Conservation (phyloP, 2,888 invertebrate species). For the Micoletzkya japonica region DNA sequence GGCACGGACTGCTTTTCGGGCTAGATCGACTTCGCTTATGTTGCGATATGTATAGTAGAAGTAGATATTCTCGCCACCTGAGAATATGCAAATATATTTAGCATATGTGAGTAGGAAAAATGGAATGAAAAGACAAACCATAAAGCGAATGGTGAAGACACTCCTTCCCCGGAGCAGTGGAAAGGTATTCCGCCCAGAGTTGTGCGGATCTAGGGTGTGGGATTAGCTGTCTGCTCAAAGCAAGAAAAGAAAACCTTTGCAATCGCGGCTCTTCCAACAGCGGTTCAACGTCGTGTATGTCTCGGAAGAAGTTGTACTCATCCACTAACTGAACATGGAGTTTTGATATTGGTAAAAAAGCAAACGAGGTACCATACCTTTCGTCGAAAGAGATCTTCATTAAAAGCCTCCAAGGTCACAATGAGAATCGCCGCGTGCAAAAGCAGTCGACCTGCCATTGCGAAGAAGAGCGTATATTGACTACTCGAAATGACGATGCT, state of each 20-base stretch:
- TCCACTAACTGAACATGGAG: slow-evolving; percentile 11
- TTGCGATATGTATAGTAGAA: slow-evolving; percentile 33
- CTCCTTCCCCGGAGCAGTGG: slow-evolving; percentile 24
- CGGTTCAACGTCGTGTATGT: slow-evolving; percentile 21
- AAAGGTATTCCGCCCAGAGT: slow-evolving; percentile 33
- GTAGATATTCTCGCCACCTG: slow-evolving; percentile 38
- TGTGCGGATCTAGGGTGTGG: not conserved
- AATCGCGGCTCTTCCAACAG: not conserved
- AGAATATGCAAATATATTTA: not conserved
- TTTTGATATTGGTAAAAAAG: too few species aligned
- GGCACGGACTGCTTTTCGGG: slow-evolving; percentile 25
- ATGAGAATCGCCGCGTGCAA: too few species aligned
- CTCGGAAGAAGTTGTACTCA: slow-evolving; percentile 28
- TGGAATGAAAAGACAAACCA: too few species aligned
- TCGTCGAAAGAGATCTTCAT: too few species aligned
- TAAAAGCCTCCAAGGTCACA: too few species aligned
- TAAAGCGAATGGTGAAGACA: slow-evolving; percentile 31
- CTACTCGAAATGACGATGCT: too few species aligned
- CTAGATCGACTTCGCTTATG: slow-evolving; percentile 30
- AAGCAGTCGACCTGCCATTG: too few species aligned
- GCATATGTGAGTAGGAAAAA: too few species aligned
- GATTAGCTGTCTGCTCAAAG: too few species aligned
- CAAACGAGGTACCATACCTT: too few species aligned
- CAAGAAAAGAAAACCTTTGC: not conserved
- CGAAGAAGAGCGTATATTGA: too few species aligned